Conservation (phyloP, 2,797 vertebrate genomes). For the Myiotriccus ornatus region DNA sequence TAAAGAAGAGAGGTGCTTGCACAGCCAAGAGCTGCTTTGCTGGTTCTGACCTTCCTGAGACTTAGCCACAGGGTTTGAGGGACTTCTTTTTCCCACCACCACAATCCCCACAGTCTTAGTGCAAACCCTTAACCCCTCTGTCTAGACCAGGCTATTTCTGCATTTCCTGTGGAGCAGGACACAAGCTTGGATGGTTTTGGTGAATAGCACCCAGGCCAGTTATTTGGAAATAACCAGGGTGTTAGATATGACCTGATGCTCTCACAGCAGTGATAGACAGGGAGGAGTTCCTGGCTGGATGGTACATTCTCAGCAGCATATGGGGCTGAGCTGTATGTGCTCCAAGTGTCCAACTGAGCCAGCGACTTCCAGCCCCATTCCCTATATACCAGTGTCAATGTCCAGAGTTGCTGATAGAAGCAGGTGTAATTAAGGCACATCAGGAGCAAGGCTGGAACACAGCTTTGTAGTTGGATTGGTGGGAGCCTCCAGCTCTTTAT, state of each 20-base stretch:
- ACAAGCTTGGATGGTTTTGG: not conserved
- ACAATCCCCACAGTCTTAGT: not conserved
- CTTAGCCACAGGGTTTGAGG: not conserved
- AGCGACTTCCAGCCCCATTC: not conserved
- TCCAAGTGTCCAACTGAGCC: rapidly evolving
- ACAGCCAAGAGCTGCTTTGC: not conserved
- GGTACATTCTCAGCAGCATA: not conserved
- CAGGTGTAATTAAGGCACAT: not conserved
- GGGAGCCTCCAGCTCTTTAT: not conserved
- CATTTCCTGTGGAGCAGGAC: not conserved
- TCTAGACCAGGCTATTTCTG: not conserved
- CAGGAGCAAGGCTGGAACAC: not conserved
- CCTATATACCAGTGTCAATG: not conserved
- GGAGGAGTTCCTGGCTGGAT: not conserved
- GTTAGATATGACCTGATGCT: not conserved
- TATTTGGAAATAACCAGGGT: not conserved
- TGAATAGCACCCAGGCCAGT: not conserved
- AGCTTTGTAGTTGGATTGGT: not conserved
- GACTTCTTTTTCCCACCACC: not conserved
- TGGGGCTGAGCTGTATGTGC: not conserved
- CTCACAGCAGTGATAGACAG: not conserved
- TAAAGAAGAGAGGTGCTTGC: not conserved
- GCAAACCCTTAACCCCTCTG: not conserved
- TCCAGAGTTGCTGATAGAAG: not conserved
- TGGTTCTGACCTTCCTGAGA: not conserved